These are phyloP conservation scores for Zeus faber DNA, from an alignment of 2,113 vertebrate species.

Conservation along the genomic window DNA sequence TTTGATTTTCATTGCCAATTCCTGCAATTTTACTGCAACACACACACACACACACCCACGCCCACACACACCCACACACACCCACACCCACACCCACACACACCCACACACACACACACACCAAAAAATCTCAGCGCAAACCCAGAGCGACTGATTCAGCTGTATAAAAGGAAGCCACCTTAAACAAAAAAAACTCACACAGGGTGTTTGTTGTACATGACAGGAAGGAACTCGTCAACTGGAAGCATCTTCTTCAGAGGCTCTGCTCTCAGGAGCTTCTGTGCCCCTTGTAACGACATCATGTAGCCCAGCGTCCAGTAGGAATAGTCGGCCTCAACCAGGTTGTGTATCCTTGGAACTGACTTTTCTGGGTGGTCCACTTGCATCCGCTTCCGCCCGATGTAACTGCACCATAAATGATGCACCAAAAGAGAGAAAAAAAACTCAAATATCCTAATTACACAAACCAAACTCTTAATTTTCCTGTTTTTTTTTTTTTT, in stretches of 20 bases:
- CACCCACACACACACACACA: background rate
- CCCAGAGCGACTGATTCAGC: too few species aligned
- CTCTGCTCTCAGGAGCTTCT: constrained; percentile 79
- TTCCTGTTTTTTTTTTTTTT: background rate
- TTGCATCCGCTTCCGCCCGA: constrained; percentile 92
- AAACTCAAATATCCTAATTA: background rate
- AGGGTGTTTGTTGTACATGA: constrained; percentile 91
- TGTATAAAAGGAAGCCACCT: too few species aligned
- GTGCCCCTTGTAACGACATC: constrained; percentile 83
- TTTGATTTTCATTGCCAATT: too few species aligned
- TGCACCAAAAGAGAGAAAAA: background rate
- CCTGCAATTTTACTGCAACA: too few species aligned
- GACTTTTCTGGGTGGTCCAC: constrained; percentile 85
- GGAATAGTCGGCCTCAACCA: constrained; percentile 90
- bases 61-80: too few species aligned
- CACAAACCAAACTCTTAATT: constrained; percentile 24
- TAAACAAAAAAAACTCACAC: constrained; percentile 57
- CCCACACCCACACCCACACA: too few species aligned
- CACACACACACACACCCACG: too few species aligned
- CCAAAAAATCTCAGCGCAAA: too few species aligned
- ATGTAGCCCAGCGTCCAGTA: constrained; percentile 92
- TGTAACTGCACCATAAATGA: constrained; percentile 72
- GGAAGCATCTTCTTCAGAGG: constrained; percentile 85
- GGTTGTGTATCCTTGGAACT: constrained; percentile 82
- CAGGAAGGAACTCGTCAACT: constrained; percentile 89